These are phyloP conservation scores for Drosophila acutilabella DNA, from an alignment of 2,888 invertebrate genomes.

Conservation along the genomic window DNA sequence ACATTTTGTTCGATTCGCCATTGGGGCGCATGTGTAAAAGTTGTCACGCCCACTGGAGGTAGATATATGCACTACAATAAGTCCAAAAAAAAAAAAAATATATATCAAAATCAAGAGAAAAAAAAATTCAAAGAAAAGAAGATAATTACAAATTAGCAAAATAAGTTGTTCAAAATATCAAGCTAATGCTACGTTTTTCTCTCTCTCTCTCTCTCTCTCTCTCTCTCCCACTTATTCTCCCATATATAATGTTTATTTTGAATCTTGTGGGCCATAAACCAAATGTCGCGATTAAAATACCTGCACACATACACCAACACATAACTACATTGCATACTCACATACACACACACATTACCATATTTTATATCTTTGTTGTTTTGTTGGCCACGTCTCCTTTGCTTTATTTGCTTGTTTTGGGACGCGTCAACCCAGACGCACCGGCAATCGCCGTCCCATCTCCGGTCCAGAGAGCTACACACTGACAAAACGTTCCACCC, in stretches of 20 bases:
- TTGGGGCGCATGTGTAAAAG: constrained; percentile 93
- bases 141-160: constrained; percentile 6
- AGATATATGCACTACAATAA: constrained; percentile 76
- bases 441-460: constrained; percentile 92
- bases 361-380: not conserved
- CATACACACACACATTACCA: constrained; percentile 2
- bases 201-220: constrained; percentile 49
- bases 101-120: not conserved
- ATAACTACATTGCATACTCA: constrained; percentile 6
- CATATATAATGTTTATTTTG: constrained; percentile 26
- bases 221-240: constrained; percentile 25
- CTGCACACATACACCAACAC: constrained; percentile 6
- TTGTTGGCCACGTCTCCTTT: not conserved
- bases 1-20: constrained; percentile 90
- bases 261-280: constrained; percentile 25
- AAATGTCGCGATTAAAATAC: constrained; percentile 7
- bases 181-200: constrained; percentile 68
- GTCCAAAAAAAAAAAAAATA: constrained; percentile 13
- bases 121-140: constrained; percentile 8
- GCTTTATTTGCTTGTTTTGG: not conserved
- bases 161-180: constrained; percentile 35
- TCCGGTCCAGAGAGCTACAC: constrained; percentile 87
- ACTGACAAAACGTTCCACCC: constrained; percentile 82
- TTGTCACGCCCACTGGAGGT: constrained; percentile 95
- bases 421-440: constrained; percentile 87